Percentiles rank a stretch among this genome's conserved stretches.
These are phyloP conservation scores for Gryon sp. DNA, from an alignment of 1,140 invertebrate genomes.

Conservation along the genomic window DNA sequence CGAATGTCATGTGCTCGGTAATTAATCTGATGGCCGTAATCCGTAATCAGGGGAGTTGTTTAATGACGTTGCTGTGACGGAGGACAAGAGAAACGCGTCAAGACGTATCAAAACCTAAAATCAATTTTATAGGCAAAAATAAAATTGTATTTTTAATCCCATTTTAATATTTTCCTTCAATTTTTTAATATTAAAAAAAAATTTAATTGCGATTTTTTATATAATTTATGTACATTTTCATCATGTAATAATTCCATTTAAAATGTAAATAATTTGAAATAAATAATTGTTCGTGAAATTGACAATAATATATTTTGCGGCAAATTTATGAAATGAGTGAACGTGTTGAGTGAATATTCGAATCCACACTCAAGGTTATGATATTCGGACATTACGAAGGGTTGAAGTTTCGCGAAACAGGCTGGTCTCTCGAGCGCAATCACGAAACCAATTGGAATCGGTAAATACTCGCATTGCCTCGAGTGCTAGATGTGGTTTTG, in stretches of 20 bases:
- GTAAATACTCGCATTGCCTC: constrained; percentile 66
- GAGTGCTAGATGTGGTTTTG: constrained; percentile 56
- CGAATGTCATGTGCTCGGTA: constrained; percentile 75
- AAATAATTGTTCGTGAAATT: too few relatives aligned
- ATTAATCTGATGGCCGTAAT: constrained; percentile 76
- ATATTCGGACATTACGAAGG: constrained; percentile 44
- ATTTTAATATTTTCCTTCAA: not conserved
- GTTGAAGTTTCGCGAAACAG: constrained; percentile 50
- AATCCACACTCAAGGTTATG: constrained; percentile 51
- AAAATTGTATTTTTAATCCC: too few relatives aligned
- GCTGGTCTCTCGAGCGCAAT: constrained; percentile 68
- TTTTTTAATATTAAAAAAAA: too few relatives aligned
- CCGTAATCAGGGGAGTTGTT: constrained; percentile 73
- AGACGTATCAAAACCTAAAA: constrained; percentile 16
- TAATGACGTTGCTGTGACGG: constrained; percentile 70
- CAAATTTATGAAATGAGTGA: constrained; percentile 4
- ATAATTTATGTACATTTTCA: too few relatives aligned
- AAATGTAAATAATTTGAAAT: too few relatives aligned
- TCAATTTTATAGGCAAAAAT: too few relatives aligned
- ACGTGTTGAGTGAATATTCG: constrained; percentile 47
- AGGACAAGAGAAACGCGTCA: constrained; percentile 44
- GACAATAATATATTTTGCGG: too few relatives aligned
- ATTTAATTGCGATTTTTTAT: too few relatives aligned
- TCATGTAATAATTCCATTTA: too few relatives aligned
- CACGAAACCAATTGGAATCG: constrained; percentile 73